Base-by-base conservation (phyloP, 2,113 vertebrate species). In the Morone chrysops region DNA sequence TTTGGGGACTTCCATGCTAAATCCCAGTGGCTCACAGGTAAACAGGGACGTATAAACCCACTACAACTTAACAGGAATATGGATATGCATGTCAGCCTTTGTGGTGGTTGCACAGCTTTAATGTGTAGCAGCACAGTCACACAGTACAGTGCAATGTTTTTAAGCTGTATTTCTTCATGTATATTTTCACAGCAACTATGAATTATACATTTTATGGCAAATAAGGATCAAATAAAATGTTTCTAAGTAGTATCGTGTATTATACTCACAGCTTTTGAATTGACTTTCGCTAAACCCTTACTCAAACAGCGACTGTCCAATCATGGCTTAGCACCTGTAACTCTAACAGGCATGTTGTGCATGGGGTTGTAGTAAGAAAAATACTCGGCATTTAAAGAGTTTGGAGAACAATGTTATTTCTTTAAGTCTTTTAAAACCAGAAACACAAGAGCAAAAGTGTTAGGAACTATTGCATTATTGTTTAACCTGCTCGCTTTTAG, bases 51-150 rank as follows among this genome's bases (percentile, higher is more conserved):
- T 17, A 47, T 6, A 56, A 20, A 67, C 40, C 4, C 0, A 13
- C 47, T 54, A 48, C 31, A 10, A 20, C 4, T 45, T 0, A 20
- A 45, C 51, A 31, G 14, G 7, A 54, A 77, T 17, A 5, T n/a
- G 11, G 7, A 41, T 3, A 17, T 48, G 48, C 9, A 47, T 3
- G 4, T 43, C 12, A 17, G 20, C 61, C 8, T 81, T 18, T 48
- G 56, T n/a, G 1, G 45, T 12, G 36, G 61, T 60, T 25, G 41
- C 43, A 57, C 60, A 56, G 54, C 43, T 81, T 54, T 70, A 2
- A 50, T 68, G 48, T 38, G 56, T 48, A 78, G 65, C 0, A 14
- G 65, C 40, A 60, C 31, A 20, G 61, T 61, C 75, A 56, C 50
- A 60, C 13, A 3, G 6, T 22, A 22, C 25, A 31, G 22, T 36